These are phyloP conservation scores for Tetragnatha versicolor DNA, from an alignment of 1,140 invertebrate species.

Conservation along the genomic window DNA sequence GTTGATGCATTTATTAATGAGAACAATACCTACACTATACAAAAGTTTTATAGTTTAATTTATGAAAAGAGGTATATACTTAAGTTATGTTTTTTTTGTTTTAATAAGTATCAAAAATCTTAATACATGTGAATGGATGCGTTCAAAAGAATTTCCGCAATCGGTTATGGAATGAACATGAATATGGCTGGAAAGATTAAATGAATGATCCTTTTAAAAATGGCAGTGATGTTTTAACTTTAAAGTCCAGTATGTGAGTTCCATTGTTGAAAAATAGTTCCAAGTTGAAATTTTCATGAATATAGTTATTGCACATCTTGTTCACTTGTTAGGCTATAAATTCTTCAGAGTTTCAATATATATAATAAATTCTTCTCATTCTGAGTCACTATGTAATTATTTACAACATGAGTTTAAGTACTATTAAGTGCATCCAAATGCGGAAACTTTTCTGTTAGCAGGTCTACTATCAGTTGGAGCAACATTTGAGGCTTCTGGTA, in stretches of 20 bases:
- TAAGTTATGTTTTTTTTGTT: not conserved
- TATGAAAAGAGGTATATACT: not conserved
- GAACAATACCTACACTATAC: too few species aligned
- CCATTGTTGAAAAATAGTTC: not conserved
- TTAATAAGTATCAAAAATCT: too few species aligned
- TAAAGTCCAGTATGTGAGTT: not conserved
- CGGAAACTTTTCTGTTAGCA: not conserved
- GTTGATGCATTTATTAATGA: too few species aligned
- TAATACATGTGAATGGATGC: not conserved
- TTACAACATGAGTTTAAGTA: slow-evolving; percentile 54
- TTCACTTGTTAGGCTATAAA: slow-evolving; percentile 1
- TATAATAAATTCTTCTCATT: slow-evolving; percentile 26
- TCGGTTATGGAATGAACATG: not conserved
- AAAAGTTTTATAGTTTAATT: not conserved
- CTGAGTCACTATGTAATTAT: slow-evolving; percentile 37
- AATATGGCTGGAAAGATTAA: not conserved
- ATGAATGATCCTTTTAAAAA: not conserved
- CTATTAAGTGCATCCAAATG: not conserved
- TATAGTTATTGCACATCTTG: slow-evolving; percentile 27
- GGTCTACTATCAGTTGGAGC: not conserved
- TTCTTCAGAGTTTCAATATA: not conserved
- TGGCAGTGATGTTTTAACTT: not conserved
- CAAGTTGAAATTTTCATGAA: not conserved
- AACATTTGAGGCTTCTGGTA: not conserved
- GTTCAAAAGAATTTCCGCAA: not conserved